Conservation (phyloP, 2,113 vertebrate genomes). For the Callopanchax toddi region DNA sequence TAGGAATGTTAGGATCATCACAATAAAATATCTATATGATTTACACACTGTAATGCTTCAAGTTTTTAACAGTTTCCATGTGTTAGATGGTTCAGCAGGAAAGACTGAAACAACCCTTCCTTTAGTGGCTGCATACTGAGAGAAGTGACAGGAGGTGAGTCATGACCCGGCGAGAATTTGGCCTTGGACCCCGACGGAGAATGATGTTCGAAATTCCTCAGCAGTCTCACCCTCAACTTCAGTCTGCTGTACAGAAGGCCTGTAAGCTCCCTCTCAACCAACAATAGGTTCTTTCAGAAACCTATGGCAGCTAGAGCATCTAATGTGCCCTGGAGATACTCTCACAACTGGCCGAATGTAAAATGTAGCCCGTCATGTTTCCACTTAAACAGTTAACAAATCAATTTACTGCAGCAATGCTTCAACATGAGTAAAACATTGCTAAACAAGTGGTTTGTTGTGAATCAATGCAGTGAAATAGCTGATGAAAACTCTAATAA, state of each 20-base stretch:
- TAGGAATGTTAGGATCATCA: not conserved
- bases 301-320: conserved; percentile 49
- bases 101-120: conserved; percentile 4
- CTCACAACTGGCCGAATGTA: conserved; percentile 50
- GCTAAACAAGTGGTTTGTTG: not conserved
- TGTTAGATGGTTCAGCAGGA: conserved; percentile 2
- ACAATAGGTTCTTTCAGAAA: conserved; percentile 70
- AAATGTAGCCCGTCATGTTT: conserved; percentile 50
- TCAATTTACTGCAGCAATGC: conserved; percentile 15
- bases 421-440: not conserved
- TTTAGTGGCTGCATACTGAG: conserved; percentile 5
- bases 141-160: conserved; percentile 47
- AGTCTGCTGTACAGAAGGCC: conserved; percentile 35
- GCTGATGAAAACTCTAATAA: conserved; percentile 27
- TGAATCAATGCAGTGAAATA: conserved; percentile 40
- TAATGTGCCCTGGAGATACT: conserved; percentile 50
- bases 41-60: not conserved
- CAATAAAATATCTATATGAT: not conserved
- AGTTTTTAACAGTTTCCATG: conserved; percentile 10
- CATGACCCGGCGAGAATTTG: conserved; percentile 58
- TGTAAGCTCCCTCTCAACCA: conserved; percentile 50
- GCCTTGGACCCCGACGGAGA: conserved; percentile 62
- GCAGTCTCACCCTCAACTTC: conserved; percentile 50
- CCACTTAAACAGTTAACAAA: conserved; percentile 60
- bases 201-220: conserved; percentile 70